phyloP scores from a whole-genome alignment of 2,797 vertebrate species.

The Dromococcyx pavoninus region DNA sequence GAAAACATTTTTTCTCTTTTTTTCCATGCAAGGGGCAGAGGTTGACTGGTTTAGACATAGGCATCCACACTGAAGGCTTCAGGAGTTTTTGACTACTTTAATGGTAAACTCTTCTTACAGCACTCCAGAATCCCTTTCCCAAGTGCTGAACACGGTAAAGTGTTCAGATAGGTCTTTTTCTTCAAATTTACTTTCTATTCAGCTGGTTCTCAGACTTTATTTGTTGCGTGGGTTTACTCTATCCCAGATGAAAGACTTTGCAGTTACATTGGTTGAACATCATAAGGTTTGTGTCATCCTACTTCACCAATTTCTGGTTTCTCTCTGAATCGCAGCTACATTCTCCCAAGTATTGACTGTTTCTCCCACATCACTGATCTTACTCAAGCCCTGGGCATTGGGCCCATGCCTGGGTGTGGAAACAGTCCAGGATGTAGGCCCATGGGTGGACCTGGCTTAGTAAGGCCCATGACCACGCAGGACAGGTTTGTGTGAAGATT shows the following conservation, averaged over 20 bases:
- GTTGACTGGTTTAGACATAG: not conserved
- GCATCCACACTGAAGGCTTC: not conserved
- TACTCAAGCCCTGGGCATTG: not conserved
- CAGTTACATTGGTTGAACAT: not conserved
- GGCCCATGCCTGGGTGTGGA: not conserved
- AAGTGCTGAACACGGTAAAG: not conserved
- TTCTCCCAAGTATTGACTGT: not conserved
- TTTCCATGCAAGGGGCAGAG: not conserved
- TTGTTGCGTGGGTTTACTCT: not conserved
- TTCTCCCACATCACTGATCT: not conserved
- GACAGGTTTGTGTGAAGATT: not conserved
- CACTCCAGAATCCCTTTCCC: not conserved
- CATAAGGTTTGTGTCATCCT: not conserved
- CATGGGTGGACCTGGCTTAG: not conserved
- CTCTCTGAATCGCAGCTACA: not conserved
- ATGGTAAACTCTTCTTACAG: not conserved
- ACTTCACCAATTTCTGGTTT: not conserved
- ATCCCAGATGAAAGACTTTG: not conserved
- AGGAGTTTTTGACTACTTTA: not conserved
- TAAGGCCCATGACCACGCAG: not conserved
- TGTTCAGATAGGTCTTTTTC: not conserved
- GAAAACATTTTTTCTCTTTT: not conserved
- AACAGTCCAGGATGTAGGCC: accelerated
- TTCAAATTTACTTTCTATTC: not conserved
- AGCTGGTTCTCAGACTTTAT: not conserved